Evolutionary conservation across 2,113 vertebrate genomes (phyloP), one percentile per base, ranked within the genome.

Genomic region (Pseudois nayaur): DNA sequence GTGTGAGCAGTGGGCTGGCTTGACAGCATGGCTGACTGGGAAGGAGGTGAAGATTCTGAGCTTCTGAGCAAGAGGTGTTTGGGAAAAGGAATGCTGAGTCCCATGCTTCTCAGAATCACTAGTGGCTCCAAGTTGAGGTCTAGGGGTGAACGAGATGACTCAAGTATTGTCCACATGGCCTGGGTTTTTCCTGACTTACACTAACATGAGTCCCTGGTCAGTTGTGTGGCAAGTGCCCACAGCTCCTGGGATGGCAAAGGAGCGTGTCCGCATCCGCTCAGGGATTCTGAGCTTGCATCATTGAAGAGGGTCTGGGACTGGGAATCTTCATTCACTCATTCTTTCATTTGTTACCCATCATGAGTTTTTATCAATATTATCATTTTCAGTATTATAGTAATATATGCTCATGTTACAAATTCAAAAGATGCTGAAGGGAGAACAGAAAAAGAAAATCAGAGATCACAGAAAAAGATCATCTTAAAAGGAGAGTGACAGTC

Each of bases 161-260:
- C 87, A 89, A 60, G 19, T 86, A 64, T 81, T 50, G 33, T 78
- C 84, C 60, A 10, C 40, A 36, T 11, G 74, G 25, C 78, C 85
- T 67, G 84, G 91, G 88, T 64, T 95, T 97, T 94, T 90, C 93
- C 97, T 79, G 82, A 27, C 71, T 96, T 96, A 74, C 55, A 14
- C 40, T 50, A 85, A 36, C 67, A 14, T 1, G 40, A 50, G 55
- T 57, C 57, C 50, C 55, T 36, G 5, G 19, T 33, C 76, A 50
- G 4, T 50, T 33, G 8, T 1, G 1, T 95, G 67, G 40, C 76
- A 55, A 79, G 52, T 12, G n/a, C 27, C 90, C 87, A 23, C 4
- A 1, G 45, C 15, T 74, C 50, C 48, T 33, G 19, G 25, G 29
- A 5, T 83, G 13, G n/a, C 11, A 3, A 45, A 59, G 48, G 54